Evolutionary conservation across 2,888 invertebrate species (phyloP).

Genomic region (Peribatodes rhomboidaria): DNA sequence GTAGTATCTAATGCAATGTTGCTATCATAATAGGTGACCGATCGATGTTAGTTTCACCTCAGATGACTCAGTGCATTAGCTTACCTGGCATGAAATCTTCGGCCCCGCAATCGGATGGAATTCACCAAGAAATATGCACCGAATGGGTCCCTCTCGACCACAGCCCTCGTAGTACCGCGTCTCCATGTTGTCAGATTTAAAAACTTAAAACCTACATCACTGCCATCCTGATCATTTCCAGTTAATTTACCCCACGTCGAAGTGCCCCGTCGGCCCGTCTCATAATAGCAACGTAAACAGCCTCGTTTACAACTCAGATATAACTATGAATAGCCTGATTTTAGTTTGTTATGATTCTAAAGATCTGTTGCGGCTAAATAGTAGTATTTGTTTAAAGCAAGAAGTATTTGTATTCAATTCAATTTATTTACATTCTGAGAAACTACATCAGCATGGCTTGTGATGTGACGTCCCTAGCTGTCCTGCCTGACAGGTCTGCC

Average conservation of each 20-base stretch:
- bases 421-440: no score
- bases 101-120: constrained; percentile 93
- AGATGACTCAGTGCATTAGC: constrained; percentile 43
- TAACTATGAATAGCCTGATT: background rate
- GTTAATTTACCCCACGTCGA: background rate
- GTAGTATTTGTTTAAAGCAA: no score
- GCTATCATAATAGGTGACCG: no score
- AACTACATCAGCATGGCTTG: no score
- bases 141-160: constrained; percentile 91
- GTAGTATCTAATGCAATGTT: no score
- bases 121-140: constrained; percentile 93
- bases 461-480: no score
- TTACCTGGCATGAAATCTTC: constrained; percentile 94
- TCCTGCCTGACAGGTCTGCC: no score
- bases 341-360: background rate
- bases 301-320: background rate
- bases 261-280: background rate
- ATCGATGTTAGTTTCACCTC: constrained; percentile 11
- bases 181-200: constrained; percentile 71
- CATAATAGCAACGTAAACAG: background rate
- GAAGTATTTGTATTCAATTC: no score
- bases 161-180: constrained; percentile 87
- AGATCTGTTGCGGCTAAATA: background rate
- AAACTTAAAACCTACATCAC: constrained; percentile 2
- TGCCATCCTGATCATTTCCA: background rate